These are phyloP conservation scores for Xerus inauris DNA, from an alignment of 2,113 vertebrate genomes.

Conservation along the genomic window DNA sequence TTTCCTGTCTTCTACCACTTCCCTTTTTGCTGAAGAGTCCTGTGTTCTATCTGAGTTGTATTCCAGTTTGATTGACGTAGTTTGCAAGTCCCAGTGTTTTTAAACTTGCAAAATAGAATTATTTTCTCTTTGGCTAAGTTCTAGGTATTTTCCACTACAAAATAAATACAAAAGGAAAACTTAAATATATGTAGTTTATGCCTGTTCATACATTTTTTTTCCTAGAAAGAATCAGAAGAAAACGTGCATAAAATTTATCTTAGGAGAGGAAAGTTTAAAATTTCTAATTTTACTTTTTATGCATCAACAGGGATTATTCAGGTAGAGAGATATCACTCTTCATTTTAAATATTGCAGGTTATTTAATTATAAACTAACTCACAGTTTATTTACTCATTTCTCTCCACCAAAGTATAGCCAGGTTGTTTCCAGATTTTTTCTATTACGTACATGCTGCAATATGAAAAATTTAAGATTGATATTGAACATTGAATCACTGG, in stretches of 20 bases:
- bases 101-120: constrained; percentile 27
- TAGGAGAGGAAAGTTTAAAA: background rate
- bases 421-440: background rate
- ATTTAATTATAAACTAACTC: background rate
- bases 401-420: background rate
- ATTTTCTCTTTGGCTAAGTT: constrained; percentile 5
- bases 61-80: background rate
- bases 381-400: background rate
- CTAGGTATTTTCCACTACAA: constrained; percentile 53
- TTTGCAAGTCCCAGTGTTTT: background rate
- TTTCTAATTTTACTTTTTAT: background rate
- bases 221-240: background rate
- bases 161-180: background rate
- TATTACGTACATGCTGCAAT: background rate
- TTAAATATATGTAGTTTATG: background rate
- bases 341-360: background rate
- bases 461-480: background rate
- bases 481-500: background rate
- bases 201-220: background rate
- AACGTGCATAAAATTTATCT: background rate
- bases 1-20: constrained; percentile 1
- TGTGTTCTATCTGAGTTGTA: background rate
- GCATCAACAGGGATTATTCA: background rate
- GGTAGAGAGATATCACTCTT: background rate
- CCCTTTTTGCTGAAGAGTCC: constrained; percentile 21